Base-by-base conservation (phyloP, 2,888 invertebrate genomes). In the Busseola fusca region DNA sequence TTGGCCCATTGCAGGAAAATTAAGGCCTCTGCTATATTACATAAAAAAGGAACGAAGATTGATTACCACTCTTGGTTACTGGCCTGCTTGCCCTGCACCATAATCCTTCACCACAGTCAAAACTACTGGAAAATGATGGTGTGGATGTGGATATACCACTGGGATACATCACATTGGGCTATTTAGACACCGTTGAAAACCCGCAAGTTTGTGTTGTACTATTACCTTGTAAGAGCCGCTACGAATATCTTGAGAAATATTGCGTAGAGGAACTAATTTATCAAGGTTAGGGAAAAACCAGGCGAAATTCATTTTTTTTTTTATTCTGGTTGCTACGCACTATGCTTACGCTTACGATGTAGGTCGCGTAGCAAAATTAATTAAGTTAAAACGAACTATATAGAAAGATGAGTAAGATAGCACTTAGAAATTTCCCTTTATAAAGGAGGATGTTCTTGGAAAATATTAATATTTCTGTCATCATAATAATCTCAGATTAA, bases 221-320 rank as follows among this genome's bases (percentile, higher is more conserved):
- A 54, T 74, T 76, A 58, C 37, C 50, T 34, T 52, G 54, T 37
- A 27, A 27, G 54, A 62, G 56, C 45, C 18, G 16, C 69, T 45
- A 27, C 57, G 65, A 59, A 67, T 69, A 69, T 62, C 58, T 72
- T 67, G 69, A 75, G 78, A 64, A 59, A 58, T 57, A 60, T 69
- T 71, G 52, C 60, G 60, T 60, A 59, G 60, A 54, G 66, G 45
- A 69, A 76, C 70, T 63, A 60, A 76, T 81, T 69, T 76, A 58
- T 79, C 45, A 62, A 67, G 64, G 59, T 57, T 72, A 65, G 69
- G 78, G 62, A 64, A 80, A 80, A 80, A 54, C 34, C 54, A 64
- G 42, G 16, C 34, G 37, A 64, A 71, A 80, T 69, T 66, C 14
- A n/a, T n/a, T 64, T 78, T 81, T 69, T 42, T 74, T 69, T 69